A percentile compares a stretch with the other conserved stretches of the same genome.
phyloP scores from a whole-genome alignment of 30 jellyfish, hydroid and myxozoan species.

The Aurelia aurita region DNA sequence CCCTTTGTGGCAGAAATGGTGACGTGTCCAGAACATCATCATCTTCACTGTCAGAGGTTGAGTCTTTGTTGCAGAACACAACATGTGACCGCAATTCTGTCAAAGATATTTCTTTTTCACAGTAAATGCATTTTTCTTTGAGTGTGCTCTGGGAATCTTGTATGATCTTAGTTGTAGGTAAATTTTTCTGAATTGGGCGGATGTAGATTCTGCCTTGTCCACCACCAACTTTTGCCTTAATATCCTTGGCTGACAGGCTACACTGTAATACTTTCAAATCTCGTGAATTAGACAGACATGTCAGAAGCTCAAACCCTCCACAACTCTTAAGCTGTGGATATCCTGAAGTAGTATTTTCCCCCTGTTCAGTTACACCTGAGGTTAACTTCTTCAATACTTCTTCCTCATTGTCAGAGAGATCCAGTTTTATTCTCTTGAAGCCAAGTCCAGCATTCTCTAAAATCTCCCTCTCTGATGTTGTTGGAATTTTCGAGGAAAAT shows the following conservation, averaged over 20 bases:
- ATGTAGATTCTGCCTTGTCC: not conserved
- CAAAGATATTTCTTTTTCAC: not conserved
- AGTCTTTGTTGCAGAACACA: too few species aligned
- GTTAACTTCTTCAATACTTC: slow-evolving; percentile 2
- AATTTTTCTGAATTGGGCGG: not conserved
- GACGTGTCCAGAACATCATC: too few species aligned
- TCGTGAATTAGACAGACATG: not conserved
- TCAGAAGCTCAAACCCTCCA: not conserved
- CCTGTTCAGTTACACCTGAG: not conserved
- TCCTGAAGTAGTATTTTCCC: not conserved
- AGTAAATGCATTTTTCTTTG: not conserved
- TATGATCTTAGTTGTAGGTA: too few species aligned
- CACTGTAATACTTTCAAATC: not conserved
- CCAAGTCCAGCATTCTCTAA: not conserved
- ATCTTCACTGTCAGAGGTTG: too few species aligned
- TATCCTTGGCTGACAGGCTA: not conserved
- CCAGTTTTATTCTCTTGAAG: not conserved
- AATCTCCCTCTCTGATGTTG: not conserved
- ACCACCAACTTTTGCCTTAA: not conserved
- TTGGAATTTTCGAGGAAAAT: too few species aligned
- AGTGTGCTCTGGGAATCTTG: not conserved
- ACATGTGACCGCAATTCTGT: not conserved
- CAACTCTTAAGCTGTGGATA: not conserved
- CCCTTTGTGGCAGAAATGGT: too few species aligned
- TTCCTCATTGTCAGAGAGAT: not conserved